Percentiles rank a stretch among this genome's conserved stretches.
Conservation (phyloP, 2,797 vertebrate genomes). For the Chloroceryle amazona region DNA sequence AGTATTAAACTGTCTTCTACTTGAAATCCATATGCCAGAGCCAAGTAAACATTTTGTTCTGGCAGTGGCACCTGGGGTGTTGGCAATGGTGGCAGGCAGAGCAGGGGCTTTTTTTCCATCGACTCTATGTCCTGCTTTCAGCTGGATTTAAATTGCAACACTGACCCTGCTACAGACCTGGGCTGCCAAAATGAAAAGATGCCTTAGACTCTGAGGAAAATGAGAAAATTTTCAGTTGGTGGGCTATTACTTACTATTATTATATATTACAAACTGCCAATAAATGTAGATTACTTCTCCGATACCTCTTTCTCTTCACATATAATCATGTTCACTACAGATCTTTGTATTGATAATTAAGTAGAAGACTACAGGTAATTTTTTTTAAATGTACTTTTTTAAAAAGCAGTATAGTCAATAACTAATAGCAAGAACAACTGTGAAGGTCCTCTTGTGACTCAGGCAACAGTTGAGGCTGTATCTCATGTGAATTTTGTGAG, state of each 20-base stretch:
- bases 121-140: neutral
- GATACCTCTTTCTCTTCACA: neutral
- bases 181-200: neutral
- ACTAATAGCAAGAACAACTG: neutral
- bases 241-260: neutral
- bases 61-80: neutral
- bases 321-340: neutral
- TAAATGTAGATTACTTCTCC: neutral
- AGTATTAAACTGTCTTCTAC: neutral
- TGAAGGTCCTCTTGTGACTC: neutral
- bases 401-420: neutral
- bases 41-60: neutral
- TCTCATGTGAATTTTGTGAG: neutral
- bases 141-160: neutral
- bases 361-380: neutral
- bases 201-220: neutral
- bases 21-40: constrained; percentile 1
- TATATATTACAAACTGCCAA: neutral
- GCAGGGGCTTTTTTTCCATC: neutral
- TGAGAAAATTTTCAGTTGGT: neutral
- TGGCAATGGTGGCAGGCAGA: neutral
- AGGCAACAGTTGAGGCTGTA: neutral
- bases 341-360: neutral
- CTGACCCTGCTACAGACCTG: neutral
- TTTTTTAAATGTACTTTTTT: neutral